Evolutionary conservation across 2,113 vertebrate species (phyloP).

Genomic region (Anser brachyrhynchus): DNA sequence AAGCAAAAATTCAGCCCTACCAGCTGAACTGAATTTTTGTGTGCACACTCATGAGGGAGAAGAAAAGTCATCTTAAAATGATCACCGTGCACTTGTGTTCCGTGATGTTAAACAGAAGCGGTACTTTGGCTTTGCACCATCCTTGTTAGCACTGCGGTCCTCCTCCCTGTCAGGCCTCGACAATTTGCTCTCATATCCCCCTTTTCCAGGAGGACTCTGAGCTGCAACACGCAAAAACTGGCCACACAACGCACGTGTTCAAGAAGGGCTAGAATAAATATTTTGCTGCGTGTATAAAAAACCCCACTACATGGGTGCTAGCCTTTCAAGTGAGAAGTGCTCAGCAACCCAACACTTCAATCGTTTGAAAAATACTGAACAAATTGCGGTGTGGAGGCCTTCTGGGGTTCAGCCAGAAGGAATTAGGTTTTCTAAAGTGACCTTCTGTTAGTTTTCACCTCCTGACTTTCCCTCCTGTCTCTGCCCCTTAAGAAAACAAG

Average conservation of each 20-base stretch:
- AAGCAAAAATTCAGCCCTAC: neutral
- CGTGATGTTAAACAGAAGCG: neutral
- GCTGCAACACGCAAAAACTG: neutral
- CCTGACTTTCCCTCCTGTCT: neutral
- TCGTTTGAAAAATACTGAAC: neutral
- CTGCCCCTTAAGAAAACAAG: neutral
- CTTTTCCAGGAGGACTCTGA: neutral
- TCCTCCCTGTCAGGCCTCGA: neutral
- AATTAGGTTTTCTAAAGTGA: neutral
- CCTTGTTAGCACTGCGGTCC: neutral
- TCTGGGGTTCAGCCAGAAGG: neutral
- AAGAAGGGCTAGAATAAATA: neutral
- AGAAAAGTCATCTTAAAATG: neutral
- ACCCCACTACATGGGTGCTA: accelerated
- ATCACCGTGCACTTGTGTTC: neutral
- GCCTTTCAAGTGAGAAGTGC: neutral
- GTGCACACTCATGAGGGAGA: neutral
- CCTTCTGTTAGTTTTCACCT: neutral
- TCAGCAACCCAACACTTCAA: neutral
- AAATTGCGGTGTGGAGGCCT: neutral
- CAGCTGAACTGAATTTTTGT: neutral
- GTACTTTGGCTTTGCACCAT: neutral
- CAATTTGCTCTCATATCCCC: neutral
- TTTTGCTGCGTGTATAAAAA: neutral
- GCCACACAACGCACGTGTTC: neutral